Evolutionary conservation across 2,888 invertebrate genomes (phyloP), one percentile per base, ranked within the genome.

Genomic region (Chorisops tibialis): DNA sequence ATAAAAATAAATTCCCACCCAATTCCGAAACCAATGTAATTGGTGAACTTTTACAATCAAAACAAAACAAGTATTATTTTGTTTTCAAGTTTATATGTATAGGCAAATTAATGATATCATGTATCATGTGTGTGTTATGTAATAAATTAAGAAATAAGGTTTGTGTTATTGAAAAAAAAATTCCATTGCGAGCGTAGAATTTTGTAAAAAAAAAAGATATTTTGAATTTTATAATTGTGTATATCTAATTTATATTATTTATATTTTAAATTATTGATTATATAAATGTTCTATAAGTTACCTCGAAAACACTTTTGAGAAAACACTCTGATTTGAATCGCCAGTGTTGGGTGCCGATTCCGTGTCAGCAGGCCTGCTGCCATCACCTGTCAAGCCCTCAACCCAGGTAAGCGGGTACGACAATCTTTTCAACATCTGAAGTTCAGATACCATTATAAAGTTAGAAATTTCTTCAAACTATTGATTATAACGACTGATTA

Each of bases 11-110:
- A 80, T 94, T 94, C 75, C 93, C 91, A 80, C 95, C 93, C 82
- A 96, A 91, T 85, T 95, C 95, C 76, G 84, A 87, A 80, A 94
- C 94, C 85, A 96, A 86, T 85, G 92, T 92, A 82, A 93, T 92
- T 76, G 93, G 93, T 75, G 93, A 93, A 82, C 92, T 92, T 30
- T 30, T n/a, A n/a, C n/a, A n/a, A n/a, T n/a, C n/a, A n/a, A n/a
- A n/a, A n/a, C n/a, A n/a, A n/a, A n/a, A n/a, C n/a, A n/a, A n/a
- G n/a, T 48, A 30, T 56, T 18, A 30, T 16, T 5, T 37, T 37
- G 5, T 49, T 59, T 59, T 39, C 11, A 22, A 50, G 22, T 7
- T 11, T 5, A 50, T 24, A 49, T 3, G 47, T 56, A 60, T 47
- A 51, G 11, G n/a, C 14, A 61, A 51, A 24, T 30, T 37, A 58